Evolutionary conservation across 2,888 invertebrate species (phyloP).

Genomic region (Dolichopus griseipennis): DNA sequence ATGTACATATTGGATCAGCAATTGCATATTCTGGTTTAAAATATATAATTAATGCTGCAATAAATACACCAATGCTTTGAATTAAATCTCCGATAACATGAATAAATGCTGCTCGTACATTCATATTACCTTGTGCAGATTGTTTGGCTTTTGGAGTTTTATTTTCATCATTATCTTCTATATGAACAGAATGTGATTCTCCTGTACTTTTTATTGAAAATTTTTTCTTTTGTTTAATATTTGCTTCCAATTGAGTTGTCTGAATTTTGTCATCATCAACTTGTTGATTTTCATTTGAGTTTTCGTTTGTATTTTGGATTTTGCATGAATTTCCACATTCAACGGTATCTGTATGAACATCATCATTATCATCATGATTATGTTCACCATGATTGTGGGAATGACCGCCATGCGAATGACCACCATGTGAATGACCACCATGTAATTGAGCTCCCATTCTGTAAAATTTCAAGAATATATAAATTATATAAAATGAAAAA

Average conservation of each 20-base stretch:
- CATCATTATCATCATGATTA: slow-evolving; percentile 24
- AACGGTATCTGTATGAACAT: slow-evolving; percentile 17
- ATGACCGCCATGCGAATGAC: background rate
- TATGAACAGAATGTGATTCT: slow-evolving; percentile 15
- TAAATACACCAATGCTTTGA: slow-evolving; percentile 85
- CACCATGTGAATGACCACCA: slow-evolving; percentile 57
- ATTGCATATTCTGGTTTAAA: slow-evolving; percentile 83
- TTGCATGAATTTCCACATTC: background rate
- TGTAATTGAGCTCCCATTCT: slow-evolving; percentile 16
- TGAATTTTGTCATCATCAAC: too few relatives aligned
- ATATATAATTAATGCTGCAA: slow-evolving; percentile 85
- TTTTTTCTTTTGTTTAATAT: slow-evolving; percentile 2
- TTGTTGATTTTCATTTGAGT: too few relatives aligned
- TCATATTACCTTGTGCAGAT: slow-evolving; percentile 56
- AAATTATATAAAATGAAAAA: too few relatives aligned
- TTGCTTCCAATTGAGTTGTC: slow-evolving; percentile 10
- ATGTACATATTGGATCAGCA: slow-evolving; percentile 96
- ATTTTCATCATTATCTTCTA: slow-evolving; percentile 25
- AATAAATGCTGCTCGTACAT: slow-evolving; percentile 91
- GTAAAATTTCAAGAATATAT: too few relatives aligned
- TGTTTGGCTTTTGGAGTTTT: slow-evolving; percentile 24
- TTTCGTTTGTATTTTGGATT: too few relatives aligned
- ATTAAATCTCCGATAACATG: slow-evolving; percentile 95
- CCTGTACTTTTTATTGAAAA: background rate
- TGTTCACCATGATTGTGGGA: slow-evolving; percentile 21